Percentiles rank a stretch among this genome's conserved stretches.
phyloP scores from a whole-genome alignment of 2,888 invertebrate species.

The Phengaris arion region DNA sequence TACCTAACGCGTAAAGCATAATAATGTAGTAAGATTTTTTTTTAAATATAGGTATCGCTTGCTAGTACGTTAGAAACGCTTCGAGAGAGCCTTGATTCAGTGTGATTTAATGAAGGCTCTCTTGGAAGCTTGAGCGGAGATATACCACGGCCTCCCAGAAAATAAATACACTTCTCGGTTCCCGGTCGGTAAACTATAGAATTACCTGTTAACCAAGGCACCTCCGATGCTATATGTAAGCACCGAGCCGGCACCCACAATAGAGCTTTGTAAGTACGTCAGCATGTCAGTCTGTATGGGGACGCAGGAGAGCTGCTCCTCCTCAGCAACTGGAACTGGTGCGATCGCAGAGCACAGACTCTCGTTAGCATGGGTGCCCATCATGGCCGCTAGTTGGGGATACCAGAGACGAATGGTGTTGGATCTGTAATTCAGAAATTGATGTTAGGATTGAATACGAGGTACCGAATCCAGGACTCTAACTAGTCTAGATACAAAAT shows the following conservation, averaged over 20 bases:
- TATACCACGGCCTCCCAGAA: too few relatives aligned
- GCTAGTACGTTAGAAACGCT: too few relatives aligned
- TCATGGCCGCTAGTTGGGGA: slow-evolving; percentile 90
- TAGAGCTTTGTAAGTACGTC: slow-evolving; percentile 85
- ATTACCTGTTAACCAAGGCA: slow-evolving; percentile 58
- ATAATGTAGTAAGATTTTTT: too few relatives aligned
- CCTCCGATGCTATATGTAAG: slow-evolving; percentile 81
- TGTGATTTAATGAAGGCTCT: too few relatives aligned
- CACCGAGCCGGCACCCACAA: slow-evolving; percentile 82
- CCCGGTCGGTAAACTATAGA: background rate
- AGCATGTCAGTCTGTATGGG: slow-evolving; percentile 76
- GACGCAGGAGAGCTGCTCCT: slow-evolving; percentile 48
- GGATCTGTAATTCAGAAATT: slow-evolving; percentile 64
- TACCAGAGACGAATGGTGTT: slow-evolving; percentile 93
- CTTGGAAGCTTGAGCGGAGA: too few relatives aligned
- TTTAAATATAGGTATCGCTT: too few relatives aligned
- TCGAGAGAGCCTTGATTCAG: too few relatives aligned
- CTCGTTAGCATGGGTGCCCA: slow-evolving; percentile 56
- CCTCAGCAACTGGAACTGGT: slow-evolving; percentile 42
- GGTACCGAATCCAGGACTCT: background rate
- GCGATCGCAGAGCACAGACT: slow-evolving; percentile 65
- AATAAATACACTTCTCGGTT: too few relatives aligned
- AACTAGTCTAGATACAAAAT: too few relatives aligned
- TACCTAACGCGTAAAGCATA: too few relatives aligned
- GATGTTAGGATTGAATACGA: background rate